Conservation (phyloP, 2,113 vertebrate species). For the Oryzias celebensis region DNA sequence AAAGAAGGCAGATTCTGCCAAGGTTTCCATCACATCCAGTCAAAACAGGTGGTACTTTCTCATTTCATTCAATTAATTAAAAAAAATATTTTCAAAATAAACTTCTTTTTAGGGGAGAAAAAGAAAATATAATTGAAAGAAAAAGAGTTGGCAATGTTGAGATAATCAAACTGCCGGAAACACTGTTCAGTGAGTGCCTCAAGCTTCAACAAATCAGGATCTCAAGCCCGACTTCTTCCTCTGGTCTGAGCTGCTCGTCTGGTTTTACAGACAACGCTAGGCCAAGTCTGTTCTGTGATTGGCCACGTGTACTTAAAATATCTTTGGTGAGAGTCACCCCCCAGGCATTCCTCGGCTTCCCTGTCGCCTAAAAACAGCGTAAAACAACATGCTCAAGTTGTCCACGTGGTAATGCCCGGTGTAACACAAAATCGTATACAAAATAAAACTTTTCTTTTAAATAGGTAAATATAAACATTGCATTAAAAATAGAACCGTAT, state of each 20-base stretch:
- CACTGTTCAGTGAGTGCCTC: neutral
- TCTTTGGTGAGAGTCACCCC: slow-evolving; percentile 74
- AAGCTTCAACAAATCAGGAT: slow-evolving; percentile 26
- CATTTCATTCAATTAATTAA: too few relatives aligned
- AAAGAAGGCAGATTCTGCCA: too few relatives aligned
- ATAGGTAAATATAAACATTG: slow-evolving; percentile 96
- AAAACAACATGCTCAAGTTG: slow-evolving; percentile 60
- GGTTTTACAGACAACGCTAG: slow-evolving; percentile 18
- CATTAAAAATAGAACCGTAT: slow-evolving; percentile 99
- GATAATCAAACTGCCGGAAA: too few relatives aligned
- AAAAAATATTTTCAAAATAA: too few relatives aligned
- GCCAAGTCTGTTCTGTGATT: slow-evolving; percentile 35
- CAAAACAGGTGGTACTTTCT: too few relatives aligned
- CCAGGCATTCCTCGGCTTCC: slow-evolving; percentile 53
- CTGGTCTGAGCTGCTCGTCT: slow-evolving; percentile 23
- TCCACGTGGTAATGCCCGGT: slow-evolving; percentile 71
- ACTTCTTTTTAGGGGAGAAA: too few relatives aligned
- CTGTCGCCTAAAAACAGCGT: slow-evolving; percentile 56
- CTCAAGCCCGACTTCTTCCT: slow-evolving; percentile 17
- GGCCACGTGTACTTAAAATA: slow-evolving; percentile 65
- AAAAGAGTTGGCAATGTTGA: too few relatives aligned
- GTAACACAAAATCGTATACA: slow-evolving; percentile 90
- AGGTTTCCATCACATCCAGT: too few relatives aligned
- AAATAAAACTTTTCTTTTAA: slow-evolving; percentile 99
- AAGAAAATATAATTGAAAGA: neutral